Percentiles rank a stretch among this genome's conserved stretches.
phyloP scores from a whole-genome alignment of 2,113 vertebrate species.

The Mobula hypostoma region DNA sequence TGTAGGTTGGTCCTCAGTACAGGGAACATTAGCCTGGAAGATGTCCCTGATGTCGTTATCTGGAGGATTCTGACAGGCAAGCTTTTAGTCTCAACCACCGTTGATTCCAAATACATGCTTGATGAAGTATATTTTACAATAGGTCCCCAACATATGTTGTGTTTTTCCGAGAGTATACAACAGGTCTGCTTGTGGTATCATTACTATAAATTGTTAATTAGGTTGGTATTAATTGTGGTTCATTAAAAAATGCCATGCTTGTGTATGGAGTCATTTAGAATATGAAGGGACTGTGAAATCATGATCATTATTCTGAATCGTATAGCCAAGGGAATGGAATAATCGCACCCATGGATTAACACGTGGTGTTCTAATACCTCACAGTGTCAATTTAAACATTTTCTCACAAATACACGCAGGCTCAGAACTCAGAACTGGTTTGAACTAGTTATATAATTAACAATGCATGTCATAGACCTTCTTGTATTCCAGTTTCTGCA shows the following conservation, averaged over 20 bases:
- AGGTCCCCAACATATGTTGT: slow-evolving; percentile 28
- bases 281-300: slow-evolving; percentile 2
- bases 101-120: neutral
- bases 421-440: slow-evolving; percentile 16
- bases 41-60: too few species aligned
- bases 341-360: neutral
- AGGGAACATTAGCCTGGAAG: too few species aligned
- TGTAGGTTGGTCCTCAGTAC: too few species aligned
- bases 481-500: neutral
- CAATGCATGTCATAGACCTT: neutral
- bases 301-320: neutral
- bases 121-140: slow-evolving; percentile 7
- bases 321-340: neutral
- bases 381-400: neutral
- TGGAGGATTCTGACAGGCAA: neutral
- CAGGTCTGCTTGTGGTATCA: neutral
- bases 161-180: neutral
- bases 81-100: neutral
- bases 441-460: neutral
- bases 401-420: neutral
- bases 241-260: slow-evolving; percentile 17
- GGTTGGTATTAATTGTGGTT: slow-evolving; percentile 31
- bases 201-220: slow-evolving; percentile 33
- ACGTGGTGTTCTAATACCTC: neutral
- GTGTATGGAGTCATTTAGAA: slow-evolving; percentile 3